Evolutionary conservation across 2,888 invertebrate species (phyloP), one percentile per base, ranked within the genome.

Genomic region (Xanthorhoe spadicearia): DNA sequence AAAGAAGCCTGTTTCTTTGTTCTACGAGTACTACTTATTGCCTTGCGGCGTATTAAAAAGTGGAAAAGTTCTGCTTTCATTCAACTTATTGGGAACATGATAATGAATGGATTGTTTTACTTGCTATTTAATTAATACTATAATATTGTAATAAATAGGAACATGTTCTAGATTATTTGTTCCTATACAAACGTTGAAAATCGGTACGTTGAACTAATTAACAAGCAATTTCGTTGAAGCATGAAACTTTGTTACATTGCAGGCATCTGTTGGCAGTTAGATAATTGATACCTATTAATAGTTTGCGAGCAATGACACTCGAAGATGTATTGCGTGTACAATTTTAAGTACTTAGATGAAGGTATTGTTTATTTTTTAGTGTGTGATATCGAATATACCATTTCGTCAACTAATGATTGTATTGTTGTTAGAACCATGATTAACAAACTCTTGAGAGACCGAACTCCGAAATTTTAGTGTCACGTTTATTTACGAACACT

Each of bases 1-100:
- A 50, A 50, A 50, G 58, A 58, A 58, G 48, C 28, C 43, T 56
- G 48, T 56, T 56, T 56, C 56, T 56, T 28, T 48, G 56, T 56
- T 56, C 46, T 56, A 48, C n/a, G n/a, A n/a, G n/a, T n/a, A n/a
- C 43, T 56, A 43, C 38, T 13, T 13, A 17, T 28, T 48, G 28
- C 48, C 56, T 48, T 46, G 59, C 59, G 59, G 59, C 51, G 59
- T 38, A 38, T 51, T 51, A 59, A 51, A 56, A 28, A 28, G 43
- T 23, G 46, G 46, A 23, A 17, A 48, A 13, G 23, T 28, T 46
- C 2, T 46, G 23, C 23, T 23, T n/a, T 23, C 43, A 48, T 48
- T 17, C 56, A 56, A 56, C 56, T 56, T 15, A 56, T 56, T 56
- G 56, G 48, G 28, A 56, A 56, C 46, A 58, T 35, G 15, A 18